A percentile compares a stretch with the other conserved stretches of the same genome.
Evolutionary conservation across 2,113 vertebrate species (phyloP).

Genomic region (Pandion haliaetus): DNA sequence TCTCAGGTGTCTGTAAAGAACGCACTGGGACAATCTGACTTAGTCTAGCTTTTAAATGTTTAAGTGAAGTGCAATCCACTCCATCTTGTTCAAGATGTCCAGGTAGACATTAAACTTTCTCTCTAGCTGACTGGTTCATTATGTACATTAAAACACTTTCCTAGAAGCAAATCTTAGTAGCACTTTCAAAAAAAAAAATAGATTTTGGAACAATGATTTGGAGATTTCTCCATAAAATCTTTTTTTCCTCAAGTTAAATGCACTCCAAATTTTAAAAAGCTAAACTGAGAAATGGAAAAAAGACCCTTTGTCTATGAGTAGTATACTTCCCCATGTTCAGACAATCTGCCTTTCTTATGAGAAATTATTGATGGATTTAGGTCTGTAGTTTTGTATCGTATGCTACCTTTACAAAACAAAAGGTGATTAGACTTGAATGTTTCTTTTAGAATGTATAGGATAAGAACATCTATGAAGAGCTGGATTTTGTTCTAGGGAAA

Average conservation of each 20-base stretch:
- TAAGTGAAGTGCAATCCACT: not conserved
- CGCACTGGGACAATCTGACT: not conserved
- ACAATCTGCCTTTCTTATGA: not conserved
- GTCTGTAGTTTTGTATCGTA: not conserved
- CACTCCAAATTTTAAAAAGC: not conserved
- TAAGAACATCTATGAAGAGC: not conserved
- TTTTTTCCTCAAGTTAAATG: not conserved
- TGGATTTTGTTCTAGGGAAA: not conserved
- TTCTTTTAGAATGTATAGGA: not conserved
- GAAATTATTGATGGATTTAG: not conserved
- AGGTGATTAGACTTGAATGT: not conserved
- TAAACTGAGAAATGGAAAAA: not conserved
- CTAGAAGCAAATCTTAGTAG: not conserved
- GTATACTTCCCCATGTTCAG: not conserved
- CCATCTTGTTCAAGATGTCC: not conserved
- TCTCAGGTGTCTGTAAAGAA: not conserved
- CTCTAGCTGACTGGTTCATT: not conserved
- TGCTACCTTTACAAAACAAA: not conserved
- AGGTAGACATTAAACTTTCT: not conserved
- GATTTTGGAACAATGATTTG: not conserved
- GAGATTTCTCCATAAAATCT: not conserved
- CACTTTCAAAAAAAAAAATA: not conserved
- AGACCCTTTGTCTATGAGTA: not conserved
- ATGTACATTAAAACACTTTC: not conserved
- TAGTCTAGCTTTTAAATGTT: not conserved